These are phyloP conservation scores for Esox niger DNA, from an alignment of 2,113 vertebrate species.

Conservation along the genomic window DNA sequence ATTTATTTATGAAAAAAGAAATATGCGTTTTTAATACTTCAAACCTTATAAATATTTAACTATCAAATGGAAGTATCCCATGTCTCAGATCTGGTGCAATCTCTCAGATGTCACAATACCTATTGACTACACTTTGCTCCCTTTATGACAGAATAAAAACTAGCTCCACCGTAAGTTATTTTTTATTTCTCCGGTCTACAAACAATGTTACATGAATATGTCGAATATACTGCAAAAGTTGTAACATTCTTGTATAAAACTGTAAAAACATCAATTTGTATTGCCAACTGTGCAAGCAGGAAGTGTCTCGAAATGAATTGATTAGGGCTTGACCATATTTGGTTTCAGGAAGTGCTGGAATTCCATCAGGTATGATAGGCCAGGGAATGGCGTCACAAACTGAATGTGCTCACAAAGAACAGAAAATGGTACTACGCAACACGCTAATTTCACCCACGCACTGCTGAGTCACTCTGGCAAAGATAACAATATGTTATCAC, in stretches of 20 bases:
- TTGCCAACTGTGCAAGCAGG: neutral
- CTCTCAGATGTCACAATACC: neutral
- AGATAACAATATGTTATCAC: neutral
- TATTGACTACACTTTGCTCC: neutral
- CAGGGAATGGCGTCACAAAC: slow-evolving; percentile 40
- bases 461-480: neutral
- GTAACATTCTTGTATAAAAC: too few relatives aligned
- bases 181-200: too few relatives aligned
- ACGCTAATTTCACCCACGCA: neutral
- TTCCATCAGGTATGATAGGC: slow-evolving; percentile 55
- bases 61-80: neutral
- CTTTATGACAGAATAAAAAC: neutral
- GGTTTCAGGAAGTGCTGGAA: slow-evolving; percentile 67
- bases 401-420: slow-evolving; percentile 16
- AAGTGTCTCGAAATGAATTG: slow-evolving; percentile 46
- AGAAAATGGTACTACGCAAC: neutral
- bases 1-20: neutral
- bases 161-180: too few relatives aligned
- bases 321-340: slow-evolving; percentile 66
- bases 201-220: too few relatives aligned
- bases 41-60: neutral
- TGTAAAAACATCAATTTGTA: neutral
- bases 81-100: neutral
- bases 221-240: too few relatives aligned
- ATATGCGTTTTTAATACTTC: too few relatives aligned